These are phyloP conservation scores for Babylonia areolata DNA, from an alignment of 1,140 invertebrate species.

Conservation along the genomic window DNA sequence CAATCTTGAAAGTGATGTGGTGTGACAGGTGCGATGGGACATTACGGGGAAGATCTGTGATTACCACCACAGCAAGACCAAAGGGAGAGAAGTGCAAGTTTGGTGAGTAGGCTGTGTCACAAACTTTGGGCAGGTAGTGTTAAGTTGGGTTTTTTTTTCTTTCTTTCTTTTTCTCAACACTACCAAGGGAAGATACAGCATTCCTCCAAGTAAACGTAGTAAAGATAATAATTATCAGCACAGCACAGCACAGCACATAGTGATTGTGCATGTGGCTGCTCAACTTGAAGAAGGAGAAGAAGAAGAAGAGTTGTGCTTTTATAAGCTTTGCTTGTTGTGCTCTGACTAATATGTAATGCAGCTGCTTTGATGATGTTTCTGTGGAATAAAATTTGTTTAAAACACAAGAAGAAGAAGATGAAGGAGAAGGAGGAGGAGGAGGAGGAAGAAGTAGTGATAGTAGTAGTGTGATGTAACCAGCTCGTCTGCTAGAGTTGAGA, in stretches of 20 bases:
- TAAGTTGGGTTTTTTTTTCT: no score
- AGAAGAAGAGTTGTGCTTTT: neutral
- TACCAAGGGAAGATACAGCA: neutral
- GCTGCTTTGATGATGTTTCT: no score
- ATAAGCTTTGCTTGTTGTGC: no score
- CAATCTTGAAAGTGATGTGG: neutral
- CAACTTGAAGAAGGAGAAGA: neutral
- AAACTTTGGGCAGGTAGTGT: neutral
- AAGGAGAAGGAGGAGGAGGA: neutral
- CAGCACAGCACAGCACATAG: neutral
- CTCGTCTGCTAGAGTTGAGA: no score
- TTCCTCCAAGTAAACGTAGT: no score
- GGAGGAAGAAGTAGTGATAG: neutral
- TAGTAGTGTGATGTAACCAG: no score
- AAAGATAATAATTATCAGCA: no score
- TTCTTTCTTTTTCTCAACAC: no score
- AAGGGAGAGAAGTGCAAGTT: conserved; percentile 18
- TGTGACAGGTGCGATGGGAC: conserved; percentile 35
- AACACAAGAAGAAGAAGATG: neutral
- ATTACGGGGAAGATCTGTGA: conserved; percentile 5
- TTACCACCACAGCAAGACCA: conserved; percentile 16
- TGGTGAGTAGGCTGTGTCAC: neutral
- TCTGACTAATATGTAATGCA: no score
- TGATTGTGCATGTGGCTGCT: neutral
- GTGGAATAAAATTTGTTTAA: neutral